Percentiles rank a stretch among this genome's conserved stretches.
Evolutionary conservation across 2,888 invertebrate species (phyloP).

Genomic region (Cephalotes varians): DNA sequence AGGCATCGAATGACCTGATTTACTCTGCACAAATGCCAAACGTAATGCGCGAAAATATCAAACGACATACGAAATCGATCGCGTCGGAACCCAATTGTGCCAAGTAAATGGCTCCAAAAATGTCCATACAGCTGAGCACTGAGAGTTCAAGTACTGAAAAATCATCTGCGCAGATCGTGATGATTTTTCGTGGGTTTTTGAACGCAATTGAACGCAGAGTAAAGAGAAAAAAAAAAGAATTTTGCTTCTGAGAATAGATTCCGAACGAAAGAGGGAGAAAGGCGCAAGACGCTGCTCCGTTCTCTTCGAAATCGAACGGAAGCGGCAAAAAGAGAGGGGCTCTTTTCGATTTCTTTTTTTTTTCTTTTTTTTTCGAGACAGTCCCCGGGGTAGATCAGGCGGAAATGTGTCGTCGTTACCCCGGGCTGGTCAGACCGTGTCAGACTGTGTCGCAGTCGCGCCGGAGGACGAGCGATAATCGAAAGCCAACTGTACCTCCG

Average conservation of each 20-base stretch:
- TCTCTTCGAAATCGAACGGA: slow-evolving; percentile 58
- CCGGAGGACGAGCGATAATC: slow-evolving; percentile 73
- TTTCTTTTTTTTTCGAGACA: slow-evolving; percentile 55
- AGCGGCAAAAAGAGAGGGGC: slow-evolving; percentile 51
- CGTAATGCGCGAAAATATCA: neutral
- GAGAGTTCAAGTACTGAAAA: neutral
- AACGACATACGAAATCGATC: neutral
- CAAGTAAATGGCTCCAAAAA: neutral
- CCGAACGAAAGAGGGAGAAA: slow-evolving; percentile 61
- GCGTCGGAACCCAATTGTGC: neutral
- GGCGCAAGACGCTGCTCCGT: slow-evolving; percentile 61
- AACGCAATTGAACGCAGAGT: neutral
- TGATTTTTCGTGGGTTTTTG: neutral
- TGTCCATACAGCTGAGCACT: neutral
- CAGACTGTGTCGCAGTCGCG: slow-evolving; percentile 68
- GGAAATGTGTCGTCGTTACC: slow-evolving; percentile 73
- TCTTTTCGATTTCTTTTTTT: slow-evolving; percentile 7
- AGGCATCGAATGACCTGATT: neutral
- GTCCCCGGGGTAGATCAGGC: slow-evolving; percentile 72
- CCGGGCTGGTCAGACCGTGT: slow-evolving; percentile 74
- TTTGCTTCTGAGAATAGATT: slow-evolving; percentile 26
- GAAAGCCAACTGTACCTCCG: slow-evolving; percentile 89
- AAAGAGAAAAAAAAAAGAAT: neutral
- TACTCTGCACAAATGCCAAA: neutral
- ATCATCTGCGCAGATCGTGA: neutral